A percentile compares a stretch with the other conserved stretches of the same genome.
Conservation (phyloP, 2,797 vertebrate genomes). For the Cossypha heuglini region DNA sequence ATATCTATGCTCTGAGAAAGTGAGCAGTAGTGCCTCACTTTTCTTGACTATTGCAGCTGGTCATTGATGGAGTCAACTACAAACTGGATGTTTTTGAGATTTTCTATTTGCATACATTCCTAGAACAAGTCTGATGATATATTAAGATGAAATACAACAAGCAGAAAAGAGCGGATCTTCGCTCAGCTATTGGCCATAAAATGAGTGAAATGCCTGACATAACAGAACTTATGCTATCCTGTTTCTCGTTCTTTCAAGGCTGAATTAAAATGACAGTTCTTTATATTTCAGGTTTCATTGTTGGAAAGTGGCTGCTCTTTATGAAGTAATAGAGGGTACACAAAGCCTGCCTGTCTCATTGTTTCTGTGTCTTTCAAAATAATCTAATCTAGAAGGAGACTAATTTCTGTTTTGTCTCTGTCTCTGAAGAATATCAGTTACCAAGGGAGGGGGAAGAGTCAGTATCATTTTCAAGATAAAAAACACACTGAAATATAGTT, state of each 20-base stretch:
- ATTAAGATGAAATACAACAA: conserved; percentile 12
- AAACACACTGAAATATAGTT: not conserved
- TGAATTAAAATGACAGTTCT: conserved; percentile 61
- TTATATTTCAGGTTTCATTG: conserved; percentile 37
- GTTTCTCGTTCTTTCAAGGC: conserved; percentile 30
- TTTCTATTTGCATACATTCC: not conserved
- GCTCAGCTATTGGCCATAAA: not conserved
- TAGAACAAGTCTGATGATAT: not conserved
- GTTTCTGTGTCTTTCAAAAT: not conserved
- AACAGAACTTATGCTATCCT: not conserved
- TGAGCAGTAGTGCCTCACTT: not conserved
- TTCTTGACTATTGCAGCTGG: not conserved
- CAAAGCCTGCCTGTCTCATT: not conserved
- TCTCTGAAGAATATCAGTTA: not conserved
- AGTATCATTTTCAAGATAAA: not conserved
- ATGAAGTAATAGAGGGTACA: conserved; percentile 14
- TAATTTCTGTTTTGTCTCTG: not conserved
- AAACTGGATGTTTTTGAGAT: not conserved
- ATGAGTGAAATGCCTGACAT: conserved; percentile 22
- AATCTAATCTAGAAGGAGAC: not conserved
- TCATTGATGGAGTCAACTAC: not conserved
- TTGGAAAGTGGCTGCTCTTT: conserved; percentile 31
- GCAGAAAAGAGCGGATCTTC: conserved; percentile 13
- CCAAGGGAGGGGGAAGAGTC: not conserved
- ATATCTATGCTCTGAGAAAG: not conserved